Conservation (phyloP, 2,113 vertebrate species). For the Callipepla californica region DNA sequence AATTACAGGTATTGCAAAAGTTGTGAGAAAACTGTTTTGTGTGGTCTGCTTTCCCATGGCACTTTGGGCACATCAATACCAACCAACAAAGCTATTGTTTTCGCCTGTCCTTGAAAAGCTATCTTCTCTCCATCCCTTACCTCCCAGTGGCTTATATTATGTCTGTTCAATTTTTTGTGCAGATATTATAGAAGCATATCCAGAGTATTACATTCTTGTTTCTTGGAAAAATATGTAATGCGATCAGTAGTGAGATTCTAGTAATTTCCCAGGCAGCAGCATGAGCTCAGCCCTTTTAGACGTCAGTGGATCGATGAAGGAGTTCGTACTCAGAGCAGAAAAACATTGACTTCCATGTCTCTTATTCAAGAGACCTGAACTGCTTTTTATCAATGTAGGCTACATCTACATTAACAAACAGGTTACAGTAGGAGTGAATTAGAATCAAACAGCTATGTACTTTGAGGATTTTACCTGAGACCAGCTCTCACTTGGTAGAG, state of each 20-base stretch:
- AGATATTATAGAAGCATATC: not conserved
- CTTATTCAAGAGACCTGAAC: not conserved
- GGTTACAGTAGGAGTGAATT: not conserved
- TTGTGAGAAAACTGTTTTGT: not conserved
- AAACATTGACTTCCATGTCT: not conserved
- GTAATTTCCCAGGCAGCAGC: not conserved
- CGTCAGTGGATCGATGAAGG: not conserved
- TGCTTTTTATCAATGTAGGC: not conserved
- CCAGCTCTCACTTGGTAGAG: not conserved
- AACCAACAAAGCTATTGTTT: fast-evolving
- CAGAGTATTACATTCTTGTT: not conserved
- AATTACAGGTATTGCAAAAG: not conserved
- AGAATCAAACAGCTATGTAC: not conserved
- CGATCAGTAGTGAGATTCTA: not conserved
- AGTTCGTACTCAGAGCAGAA: not conserved
- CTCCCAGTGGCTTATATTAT: not conserved
- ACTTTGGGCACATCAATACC: too few species aligned
- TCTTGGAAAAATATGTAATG: not conserved
- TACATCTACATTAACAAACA: not conserved
- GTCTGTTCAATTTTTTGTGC: not conserved
- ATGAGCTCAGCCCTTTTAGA: not conserved
- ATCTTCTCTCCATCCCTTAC: not conserved
- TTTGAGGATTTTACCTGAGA: not conserved
- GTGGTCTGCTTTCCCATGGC: not conserved
- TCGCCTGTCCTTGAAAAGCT: not conserved